A percentile compares a stretch with the other conserved stretches of the same genome.
Evolutionary conservation across 2,888 invertebrate species (phyloP).

Genomic region (Hirtodrosophila histrioides): DNA sequence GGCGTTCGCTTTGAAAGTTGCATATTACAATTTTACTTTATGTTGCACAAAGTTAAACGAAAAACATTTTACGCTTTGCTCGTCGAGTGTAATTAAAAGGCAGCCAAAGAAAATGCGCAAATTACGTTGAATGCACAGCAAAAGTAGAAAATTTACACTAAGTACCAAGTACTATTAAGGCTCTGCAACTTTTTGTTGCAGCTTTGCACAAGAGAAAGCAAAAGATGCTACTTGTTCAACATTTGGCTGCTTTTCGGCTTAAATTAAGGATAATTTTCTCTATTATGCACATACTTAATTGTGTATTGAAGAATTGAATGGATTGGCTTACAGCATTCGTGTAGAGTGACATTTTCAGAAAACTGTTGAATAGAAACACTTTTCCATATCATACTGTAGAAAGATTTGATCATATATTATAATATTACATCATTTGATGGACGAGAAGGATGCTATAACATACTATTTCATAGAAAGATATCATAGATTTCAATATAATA

Average conservation of each 20-base stretch:
- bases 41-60: conserved; percentile 24
- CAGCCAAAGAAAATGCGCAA: conserved; percentile 32
- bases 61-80: conserved; percentile 35
- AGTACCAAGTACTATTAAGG: conserved; percentile 11
- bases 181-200: conserved; percentile 23
- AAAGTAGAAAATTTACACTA: conserved; percentile 5
- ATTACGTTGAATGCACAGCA: conserved; percentile 18
- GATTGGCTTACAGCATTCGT: no score
- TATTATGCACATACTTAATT: no score
- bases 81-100: conserved; percentile 33
- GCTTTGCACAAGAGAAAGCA: conserved; percentile 3
- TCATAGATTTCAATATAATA: no score
- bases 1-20: conserved; percentile 6
- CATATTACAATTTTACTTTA: conserved; percentile 4
- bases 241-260: not conserved
- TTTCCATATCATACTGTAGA: no score
- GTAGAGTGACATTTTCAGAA: no score
- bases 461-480: no score
- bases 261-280: not conserved
- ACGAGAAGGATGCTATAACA: no score
- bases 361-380: no score
- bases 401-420: no score
- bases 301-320: no score
- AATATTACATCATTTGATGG: no score
- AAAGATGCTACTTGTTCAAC: conserved; percentile 1